phyloP scores from a whole-genome alignment of 2,888 invertebrate genomes.

The Drosophila hawaiiensis region DNA sequence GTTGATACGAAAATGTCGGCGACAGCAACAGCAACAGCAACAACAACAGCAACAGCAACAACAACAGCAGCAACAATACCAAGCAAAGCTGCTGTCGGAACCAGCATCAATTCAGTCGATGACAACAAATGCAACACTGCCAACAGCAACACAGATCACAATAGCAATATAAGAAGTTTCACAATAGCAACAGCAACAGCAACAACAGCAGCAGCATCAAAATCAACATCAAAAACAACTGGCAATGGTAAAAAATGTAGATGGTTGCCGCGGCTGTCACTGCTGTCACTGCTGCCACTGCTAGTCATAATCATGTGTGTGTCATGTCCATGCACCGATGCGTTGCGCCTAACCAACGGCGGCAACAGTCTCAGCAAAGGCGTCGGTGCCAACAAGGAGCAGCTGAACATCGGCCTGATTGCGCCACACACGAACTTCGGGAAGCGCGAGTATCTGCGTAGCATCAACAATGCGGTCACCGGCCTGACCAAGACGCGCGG shows the following conservation, averaged over 20 bases:
- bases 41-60: not conserved
- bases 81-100: constrained; percentile 11
- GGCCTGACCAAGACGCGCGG: constrained; percentile 87
- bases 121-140: constrained; percentile 43
- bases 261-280: constrained; percentile 20
- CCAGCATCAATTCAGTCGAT: constrained; percentile 11
- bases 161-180: constrained; percentile 48
- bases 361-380: constrained; percentile 75
- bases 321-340: constrained; percentile 41
- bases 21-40: constrained; percentile 18
- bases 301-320: constrained; percentile 51
- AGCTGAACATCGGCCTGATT: constrained; percentile 85
- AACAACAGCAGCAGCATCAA: constrained; percentile 1
- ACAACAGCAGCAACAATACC: constrained; percentile 10
- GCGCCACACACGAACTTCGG: constrained; percentile 86
- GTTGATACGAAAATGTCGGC: constrained; percentile 30
- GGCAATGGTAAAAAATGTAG: constrained; percentile 18
- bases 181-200: constrained; percentile 27
- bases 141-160: constrained; percentile 48
- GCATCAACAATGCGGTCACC: constrained; percentile 88
- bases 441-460: constrained; percentile 89
- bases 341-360: constrained; percentile 80
- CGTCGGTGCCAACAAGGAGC: constrained; percentile 81
- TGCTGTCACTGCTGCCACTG: constrained; percentile 12
- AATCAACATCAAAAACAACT: constrained; percentile 8